Conservation (phyloP, 2,888 invertebrate species). For the Caenorhabditis becei region DNA sequence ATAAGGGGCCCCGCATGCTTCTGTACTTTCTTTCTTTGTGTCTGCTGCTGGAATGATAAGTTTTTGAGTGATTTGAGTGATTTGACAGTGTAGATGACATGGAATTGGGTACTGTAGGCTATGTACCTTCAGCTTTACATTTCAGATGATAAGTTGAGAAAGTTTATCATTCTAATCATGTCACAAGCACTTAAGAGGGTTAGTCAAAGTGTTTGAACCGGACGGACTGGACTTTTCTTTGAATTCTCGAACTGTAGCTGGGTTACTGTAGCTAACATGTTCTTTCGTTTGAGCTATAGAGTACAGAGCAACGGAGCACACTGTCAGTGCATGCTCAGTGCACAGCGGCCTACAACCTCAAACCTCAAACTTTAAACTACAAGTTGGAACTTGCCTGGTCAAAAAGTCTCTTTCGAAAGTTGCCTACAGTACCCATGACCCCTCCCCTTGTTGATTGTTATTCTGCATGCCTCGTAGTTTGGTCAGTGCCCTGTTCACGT, state of each 20-base stretch:
- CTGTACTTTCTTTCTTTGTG: slow-evolving; percentile 25
- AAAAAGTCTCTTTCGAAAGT: too few species aligned
- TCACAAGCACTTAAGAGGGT: too few species aligned
- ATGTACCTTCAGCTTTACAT: not conserved
- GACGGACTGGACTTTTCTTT: too few species aligned
- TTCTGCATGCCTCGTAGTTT: slow-evolving; percentile 35
- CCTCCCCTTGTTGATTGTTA: slow-evolving; percentile 25
- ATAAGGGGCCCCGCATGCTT: slow-evolving; percentile 20
- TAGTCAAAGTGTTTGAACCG: too few species aligned
- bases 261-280: too few species aligned
- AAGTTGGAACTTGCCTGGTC: too few species aligned
- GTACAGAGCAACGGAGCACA: too few species aligned
- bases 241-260: too few species aligned
- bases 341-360: too few species aligned
- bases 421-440: slow-evolving; percentile 1
- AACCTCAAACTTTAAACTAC: too few species aligned
- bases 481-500: slow-evolving; percentile 38
- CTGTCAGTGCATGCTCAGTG: too few species aligned
- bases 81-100: not conserved
- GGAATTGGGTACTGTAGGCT: slow-evolving; percentile 3
- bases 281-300: too few species aligned
- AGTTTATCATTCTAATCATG: not conserved
- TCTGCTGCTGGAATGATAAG: not conserved
- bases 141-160: not conserved
- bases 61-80: not conserved